A percentile compares a stretch with the other conserved stretches of the same genome.
Conservation (phyloP, 1,140 invertebrate species). For the Pygmarrhopalites habei region DNA sequence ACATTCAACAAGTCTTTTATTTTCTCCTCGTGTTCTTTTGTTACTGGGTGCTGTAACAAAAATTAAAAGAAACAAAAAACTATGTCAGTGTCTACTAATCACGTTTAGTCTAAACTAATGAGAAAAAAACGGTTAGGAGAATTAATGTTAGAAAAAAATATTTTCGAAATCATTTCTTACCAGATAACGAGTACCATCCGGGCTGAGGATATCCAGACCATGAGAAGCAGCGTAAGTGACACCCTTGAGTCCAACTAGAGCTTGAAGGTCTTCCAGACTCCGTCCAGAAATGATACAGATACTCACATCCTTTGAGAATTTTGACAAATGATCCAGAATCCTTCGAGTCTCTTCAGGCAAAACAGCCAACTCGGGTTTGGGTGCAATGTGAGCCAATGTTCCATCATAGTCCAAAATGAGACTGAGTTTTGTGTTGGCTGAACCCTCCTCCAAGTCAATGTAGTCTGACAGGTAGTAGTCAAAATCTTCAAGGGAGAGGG, state of each 20-base stretch:
- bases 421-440: conserved; percentile 41
- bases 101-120: too few relatives aligned
- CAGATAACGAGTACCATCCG: conserved; percentile 44
- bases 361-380: conserved; percentile 45
- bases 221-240: conserved; percentile 46
- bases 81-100: too few relatives aligned
- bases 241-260: conserved; percentile 44
- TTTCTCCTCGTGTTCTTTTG: conserved; percentile 43
- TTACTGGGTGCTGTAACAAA: conserved; percentile 45
- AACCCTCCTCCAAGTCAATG: conserved; percentile 27
- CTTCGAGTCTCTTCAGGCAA: conserved; percentile 43
- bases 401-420: conserved; percentile 48
- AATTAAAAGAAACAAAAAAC: too few relatives aligned
- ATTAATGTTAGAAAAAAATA: too few relatives aligned
- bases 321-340: conserved; percentile 42
- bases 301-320: conserved; percentile 42
- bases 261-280: conserved; percentile 42
- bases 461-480: conserved; percentile 42
- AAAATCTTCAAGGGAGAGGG: conserved; percentile 41
- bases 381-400: conserved; percentile 45
- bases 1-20: conserved; percentile 41
- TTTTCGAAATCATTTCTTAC: too few relatives aligned
- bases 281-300: conserved; percentile 46
- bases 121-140: too few relatives aligned
- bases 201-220: conserved; percentile 45